Conservation (phyloP, 2,888 invertebrate genomes). For the Polyploca ridens region DNA sequence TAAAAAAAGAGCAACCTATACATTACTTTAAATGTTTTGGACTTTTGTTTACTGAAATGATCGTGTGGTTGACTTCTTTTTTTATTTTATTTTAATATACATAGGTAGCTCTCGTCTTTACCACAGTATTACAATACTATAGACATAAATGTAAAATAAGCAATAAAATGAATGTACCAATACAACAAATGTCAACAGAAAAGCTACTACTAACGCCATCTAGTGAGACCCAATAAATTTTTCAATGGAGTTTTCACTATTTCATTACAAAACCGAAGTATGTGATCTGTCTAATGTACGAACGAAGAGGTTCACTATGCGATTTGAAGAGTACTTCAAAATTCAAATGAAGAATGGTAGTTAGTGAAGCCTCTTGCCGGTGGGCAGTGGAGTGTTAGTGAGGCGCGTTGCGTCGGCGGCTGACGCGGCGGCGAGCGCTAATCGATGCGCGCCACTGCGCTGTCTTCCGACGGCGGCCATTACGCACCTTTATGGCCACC, state of each 20-base stretch:
- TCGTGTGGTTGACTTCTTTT: too few relatives aligned
- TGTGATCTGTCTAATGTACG: constrained; percentile 20
- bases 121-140: too few relatives aligned
- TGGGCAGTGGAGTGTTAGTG: constrained; percentile 38
- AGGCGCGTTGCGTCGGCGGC: constrained; percentile 76
- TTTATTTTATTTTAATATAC: too few relatives aligned
- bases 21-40: too few relatives aligned
- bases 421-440: constrained; percentile 85
- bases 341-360: constrained; percentile 30
- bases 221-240: constrained; percentile 26
- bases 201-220: constrained; percentile 47
- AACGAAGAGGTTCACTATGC: constrained; percentile 24
- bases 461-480: constrained; percentile 88
- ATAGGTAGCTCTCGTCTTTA: too few relatives aligned
- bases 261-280: constrained; percentile 23
- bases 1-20: too few relatives aligned
- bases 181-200: neutral
- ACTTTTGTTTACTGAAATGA: too few relatives aligned
- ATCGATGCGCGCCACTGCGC: constrained; percentile 89
- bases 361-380: constrained; percentile 19
- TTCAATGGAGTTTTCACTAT: constrained; percentile 18
- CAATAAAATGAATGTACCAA: too few relatives aligned
- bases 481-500: constrained; percentile 90
- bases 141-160: too few relatives aligned
- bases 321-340: neutral